Percentiles rank a stretch among this genome's conserved stretches.
phyloP scores from a whole-genome alignment of 2,113 vertebrate genomes.

The Chloroceryle aenea region DNA sequence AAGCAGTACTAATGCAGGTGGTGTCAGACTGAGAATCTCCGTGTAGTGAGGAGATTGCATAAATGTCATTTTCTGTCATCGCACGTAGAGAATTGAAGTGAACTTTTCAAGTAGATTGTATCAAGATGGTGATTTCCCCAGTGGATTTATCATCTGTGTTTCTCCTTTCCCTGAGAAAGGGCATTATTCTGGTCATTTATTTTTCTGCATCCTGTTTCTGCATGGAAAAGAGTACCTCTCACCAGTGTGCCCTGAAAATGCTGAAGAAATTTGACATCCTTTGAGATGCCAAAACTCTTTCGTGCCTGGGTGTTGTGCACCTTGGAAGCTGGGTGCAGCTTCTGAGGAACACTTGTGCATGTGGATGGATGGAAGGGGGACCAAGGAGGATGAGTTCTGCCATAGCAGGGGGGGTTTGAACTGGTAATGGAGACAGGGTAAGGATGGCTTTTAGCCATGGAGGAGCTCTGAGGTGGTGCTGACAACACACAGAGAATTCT shows the following conservation, averaged over 20 bases:
- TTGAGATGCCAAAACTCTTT: background rate
- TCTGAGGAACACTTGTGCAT: background rate
- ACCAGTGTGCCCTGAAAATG: background rate
- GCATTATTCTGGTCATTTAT: background rate
- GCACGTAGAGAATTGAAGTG: background rate
- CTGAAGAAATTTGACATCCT: background rate
- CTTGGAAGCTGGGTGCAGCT: background rate
- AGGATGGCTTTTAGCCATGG: background rate
- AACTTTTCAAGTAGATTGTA: background rate
- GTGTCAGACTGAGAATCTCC: background rate
- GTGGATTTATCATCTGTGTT: background rate
- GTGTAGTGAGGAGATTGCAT: background rate
- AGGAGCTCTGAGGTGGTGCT: background rate
- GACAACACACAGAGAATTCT: background rate
- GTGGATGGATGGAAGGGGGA: background rate
- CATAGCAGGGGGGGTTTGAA: background rate
- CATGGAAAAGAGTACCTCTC: background rate
- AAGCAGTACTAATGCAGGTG: background rate
- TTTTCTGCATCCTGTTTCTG: background rate
- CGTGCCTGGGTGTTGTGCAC: background rate
- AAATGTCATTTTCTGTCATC: background rate
- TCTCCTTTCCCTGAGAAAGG: background rate
- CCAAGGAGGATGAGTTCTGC: fast-evolving
- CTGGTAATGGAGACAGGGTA: background rate
- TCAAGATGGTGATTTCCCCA: background rate